Evolutionary conservation across 2,888 invertebrate genomes (phyloP).

Genomic region (Mamestra brassicae): DNA sequence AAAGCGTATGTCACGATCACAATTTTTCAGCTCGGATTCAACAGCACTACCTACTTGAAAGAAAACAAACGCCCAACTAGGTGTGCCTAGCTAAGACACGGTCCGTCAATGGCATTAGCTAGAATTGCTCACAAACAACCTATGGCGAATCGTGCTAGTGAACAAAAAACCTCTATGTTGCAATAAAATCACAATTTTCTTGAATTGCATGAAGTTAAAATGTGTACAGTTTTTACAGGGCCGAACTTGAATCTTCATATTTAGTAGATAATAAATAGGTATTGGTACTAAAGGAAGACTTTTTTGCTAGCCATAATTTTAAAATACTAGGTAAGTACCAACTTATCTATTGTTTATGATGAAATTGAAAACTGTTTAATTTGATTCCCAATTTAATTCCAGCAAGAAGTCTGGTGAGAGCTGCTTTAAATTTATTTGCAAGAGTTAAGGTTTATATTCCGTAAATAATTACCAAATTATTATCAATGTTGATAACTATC

Average conservation of each 20-base stretch:
- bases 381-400: background rate
- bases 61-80: background rate
- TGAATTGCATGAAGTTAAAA: conserved; percentile 12
- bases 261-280: background rate
- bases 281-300: no score
- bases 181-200: conserved; percentile 56
- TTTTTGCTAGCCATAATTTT: no score
- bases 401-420: background rate
- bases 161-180: conserved; percentile 28
- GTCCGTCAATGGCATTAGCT: conserved; percentile 1
- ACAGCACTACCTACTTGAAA: background rate
- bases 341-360: no score
- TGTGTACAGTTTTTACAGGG: conserved; percentile 49
- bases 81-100: background rate
- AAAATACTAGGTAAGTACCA: background rate
- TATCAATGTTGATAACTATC: no score
- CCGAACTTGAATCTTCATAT: conserved; percentile 38
- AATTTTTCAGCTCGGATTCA: background rate
- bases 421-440: background rate
- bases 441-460: background rate
- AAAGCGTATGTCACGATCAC: background rate
- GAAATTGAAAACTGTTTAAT: background rate
- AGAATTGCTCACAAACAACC: conserved; percentile 4
- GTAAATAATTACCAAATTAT: background rate
- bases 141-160: conserved; percentile 17